These are phyloP conservation scores for Callosobruchus maculatus DNA, from an alignment of 2,888 invertebrate species.

Conservation along the genomic window DNA sequence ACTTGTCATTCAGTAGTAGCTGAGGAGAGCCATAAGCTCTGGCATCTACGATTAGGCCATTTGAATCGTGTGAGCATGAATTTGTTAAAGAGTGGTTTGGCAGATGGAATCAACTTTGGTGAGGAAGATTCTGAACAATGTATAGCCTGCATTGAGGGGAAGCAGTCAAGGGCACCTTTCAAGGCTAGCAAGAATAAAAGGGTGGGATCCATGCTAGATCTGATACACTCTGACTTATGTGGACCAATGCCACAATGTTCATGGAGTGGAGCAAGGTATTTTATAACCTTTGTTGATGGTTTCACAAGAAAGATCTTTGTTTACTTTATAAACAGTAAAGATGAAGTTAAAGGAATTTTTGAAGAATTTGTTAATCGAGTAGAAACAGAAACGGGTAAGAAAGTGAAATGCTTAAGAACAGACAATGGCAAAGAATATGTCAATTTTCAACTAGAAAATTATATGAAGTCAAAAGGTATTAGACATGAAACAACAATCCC, in stretches of 20 bases:
- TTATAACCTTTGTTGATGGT: constrained; percentile 1
- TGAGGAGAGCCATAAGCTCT: constrained; percentile 1
- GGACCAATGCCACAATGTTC: constrained; percentile 1
- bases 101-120: neutral
- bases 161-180: neutral
- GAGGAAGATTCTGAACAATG: neutral
- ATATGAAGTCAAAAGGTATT: constrained; percentile 1
- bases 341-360: constrained; percentile 1
- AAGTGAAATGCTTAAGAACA: constrained; percentile 2
- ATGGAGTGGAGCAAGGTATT: neutral
- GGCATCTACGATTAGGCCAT: constrained; percentile 5
- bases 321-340: constrained; percentile 3
- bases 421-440: constrained; percentile 1
- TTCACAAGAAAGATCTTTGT: neutral
- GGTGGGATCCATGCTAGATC: neutral
- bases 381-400: neutral
- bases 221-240: constrained; percentile 2
- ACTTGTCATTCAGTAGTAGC: neutral
- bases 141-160: constrained; percentile 1
- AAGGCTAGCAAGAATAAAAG: neutral
- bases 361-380: neutral
- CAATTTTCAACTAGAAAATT: neutral
- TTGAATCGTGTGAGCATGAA: constrained; percentile 4
- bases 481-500: constrained; percentile 2
- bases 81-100: constrained; percentile 1